phyloP scores from a whole-genome alignment of 2,113 vertebrate species.

The Oncorhynchus mykiss region DNA sequence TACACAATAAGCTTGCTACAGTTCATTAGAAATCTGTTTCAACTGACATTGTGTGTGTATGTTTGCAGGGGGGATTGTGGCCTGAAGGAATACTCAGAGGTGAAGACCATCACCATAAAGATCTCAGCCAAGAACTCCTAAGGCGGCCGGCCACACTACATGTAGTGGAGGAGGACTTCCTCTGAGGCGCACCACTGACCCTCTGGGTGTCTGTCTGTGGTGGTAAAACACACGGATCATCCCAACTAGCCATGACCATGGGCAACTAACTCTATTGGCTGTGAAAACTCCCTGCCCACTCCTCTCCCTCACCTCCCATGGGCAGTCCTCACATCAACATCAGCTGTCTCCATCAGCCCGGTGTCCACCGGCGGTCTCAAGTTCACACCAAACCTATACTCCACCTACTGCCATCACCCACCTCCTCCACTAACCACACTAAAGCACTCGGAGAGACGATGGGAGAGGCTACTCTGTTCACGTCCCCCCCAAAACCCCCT shows the following conservation, averaged over 20 bases:
- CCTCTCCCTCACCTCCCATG: slow-evolving; percentile 25
- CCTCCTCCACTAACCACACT: slow-evolving; percentile 72
- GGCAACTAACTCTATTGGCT: slow-evolving; percentile 58
- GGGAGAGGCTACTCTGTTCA: slow-evolving; percentile 39
- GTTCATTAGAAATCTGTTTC: background rate
- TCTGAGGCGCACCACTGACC: slow-evolving; percentile 47
- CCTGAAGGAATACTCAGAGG: slow-evolving; percentile 93
- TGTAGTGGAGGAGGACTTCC: slow-evolving; percentile 48
- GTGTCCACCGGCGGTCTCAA: slow-evolving; percentile 39
- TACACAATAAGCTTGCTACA: background rate
- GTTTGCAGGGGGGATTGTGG: slow-evolving; percentile 87
- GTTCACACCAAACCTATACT: slow-evolving; percentile 30
- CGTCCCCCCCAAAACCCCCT: slow-evolving; percentile 42
- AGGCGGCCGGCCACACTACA: slow-evolving; percentile 45
- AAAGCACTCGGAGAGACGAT: slow-evolving; percentile 75
- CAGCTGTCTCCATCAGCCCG: slow-evolving; percentile 36
- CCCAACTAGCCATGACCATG: slow-evolving; percentile 45
- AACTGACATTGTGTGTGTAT: background rate
- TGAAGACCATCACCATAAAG: slow-evolving; percentile 98
- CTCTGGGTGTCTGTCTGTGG: slow-evolving; percentile 25
- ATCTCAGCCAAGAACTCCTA: slow-evolving; percentile 95
- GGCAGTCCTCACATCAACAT: slow-evolving; percentile 33
- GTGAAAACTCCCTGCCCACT: slow-evolving; percentile 48
- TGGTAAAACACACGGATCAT: slow-evolving; percentile 38
- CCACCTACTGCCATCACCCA: slow-evolving; percentile 34